Base-by-base conservation (phyloP, 2,797 vertebrate genomes). In the Catamblyrhynchus diadema region DNA sequence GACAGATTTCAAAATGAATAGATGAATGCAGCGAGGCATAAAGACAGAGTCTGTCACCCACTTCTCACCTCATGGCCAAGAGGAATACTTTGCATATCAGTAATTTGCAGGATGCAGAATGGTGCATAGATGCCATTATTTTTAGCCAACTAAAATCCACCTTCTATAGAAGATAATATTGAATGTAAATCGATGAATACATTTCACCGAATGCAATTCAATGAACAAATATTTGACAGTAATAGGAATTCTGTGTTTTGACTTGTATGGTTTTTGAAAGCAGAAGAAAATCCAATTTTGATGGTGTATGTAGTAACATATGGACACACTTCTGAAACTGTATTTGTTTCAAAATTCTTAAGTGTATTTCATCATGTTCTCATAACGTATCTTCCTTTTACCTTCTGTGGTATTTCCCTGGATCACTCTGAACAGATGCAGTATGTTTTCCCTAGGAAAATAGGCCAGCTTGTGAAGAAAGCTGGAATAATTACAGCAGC, bases 311-410 rank as follows among this genome's bases (percentile, higher is more conserved):
- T 83, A 83, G 66, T 72, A 94, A 85, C 79, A 95, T 94, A 95
- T 45, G 91, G 91, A 56, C 18, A 69, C 45, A 79, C 48, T 91
- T 78, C 86, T 92, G 78, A 90, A 93, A 77, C 60, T 32, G 23
- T 84, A 83, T 92, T 90, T 95, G 67, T 92, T 94, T 96, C 86
- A 89, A 93, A 94, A 95, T 95, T 94, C 71, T 87, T 60, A 72
- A 93, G 73, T 41, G 70, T 42, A 88, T 86, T 93, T 81, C 56
- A 93, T 44, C 90, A 88, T 95, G 59, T 83, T 94, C 94, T 94
- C 50, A 60, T 37, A 88, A 82, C 25, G 51, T 93, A 86, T 93
- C 90, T 84, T 89, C 72, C 54, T 87, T 86, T 60, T 88, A 81
- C 93, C 82, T 97, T 93, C 84, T 94, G 95, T 93, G 73, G 82